phyloP scores from a whole-genome alignment of 2,113 vertebrate species.

The Onychostruthus taczanowskii region DNA sequence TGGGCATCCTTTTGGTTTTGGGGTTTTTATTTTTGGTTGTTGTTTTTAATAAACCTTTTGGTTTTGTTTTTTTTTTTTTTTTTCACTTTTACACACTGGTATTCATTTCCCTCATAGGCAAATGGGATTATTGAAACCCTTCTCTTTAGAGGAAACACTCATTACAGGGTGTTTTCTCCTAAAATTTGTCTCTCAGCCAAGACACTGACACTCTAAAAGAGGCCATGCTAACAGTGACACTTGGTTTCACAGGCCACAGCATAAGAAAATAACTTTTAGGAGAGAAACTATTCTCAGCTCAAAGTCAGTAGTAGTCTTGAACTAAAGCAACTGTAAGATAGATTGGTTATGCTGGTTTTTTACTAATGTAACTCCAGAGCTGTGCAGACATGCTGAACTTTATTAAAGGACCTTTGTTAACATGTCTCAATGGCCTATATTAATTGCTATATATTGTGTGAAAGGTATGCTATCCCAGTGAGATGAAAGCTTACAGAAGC shows the following conservation, averaged over 20 bases:
- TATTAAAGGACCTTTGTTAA: background rate
- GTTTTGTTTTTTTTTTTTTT: background rate
- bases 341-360: background rate
- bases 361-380: background rate
- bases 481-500: background rate
- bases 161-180: background rate
- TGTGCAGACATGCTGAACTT: background rate
- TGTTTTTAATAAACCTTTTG: fast-evolving
- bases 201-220: background rate
- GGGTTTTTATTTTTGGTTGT: too few species aligned
- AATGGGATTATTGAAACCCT: background rate
- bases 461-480: background rate
- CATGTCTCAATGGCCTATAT: background rate
- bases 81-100: background rate
- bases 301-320: background rate
- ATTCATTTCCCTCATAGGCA: background rate
- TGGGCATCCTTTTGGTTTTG: background rate
- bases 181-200: background rate
- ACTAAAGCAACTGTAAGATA: background rate
- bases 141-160: background rate
- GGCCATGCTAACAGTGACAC: background rate
- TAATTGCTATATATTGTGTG: background rate
- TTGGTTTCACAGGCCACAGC: background rate
- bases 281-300: background rate
- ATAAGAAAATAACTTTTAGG: background rate